Evolutionary conservation across 2,797 vertebrate species (phyloP), one percentile per base, ranked within the genome.

Genomic region (Rhincodon typus): DNA sequence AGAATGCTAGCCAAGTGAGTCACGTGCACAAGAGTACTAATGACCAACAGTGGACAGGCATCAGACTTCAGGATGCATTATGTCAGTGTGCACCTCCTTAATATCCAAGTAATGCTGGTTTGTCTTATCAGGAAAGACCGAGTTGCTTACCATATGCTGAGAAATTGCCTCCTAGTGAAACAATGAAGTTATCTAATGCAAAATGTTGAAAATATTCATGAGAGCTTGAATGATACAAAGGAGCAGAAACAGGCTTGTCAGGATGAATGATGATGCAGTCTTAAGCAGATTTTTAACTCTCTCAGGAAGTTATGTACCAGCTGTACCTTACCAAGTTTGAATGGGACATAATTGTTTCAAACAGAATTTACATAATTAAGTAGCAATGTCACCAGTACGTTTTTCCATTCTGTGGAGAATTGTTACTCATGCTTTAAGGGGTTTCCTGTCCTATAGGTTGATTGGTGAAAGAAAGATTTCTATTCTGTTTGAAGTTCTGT

Each of bases 11-110:
- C 94, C 19, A 13, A 95, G 4, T 25, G 27, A 77, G 19, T 50
- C 70, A 77, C 70, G 7, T 95, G 34, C 8, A 19, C 27, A 74
- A 62, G 70, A 50, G 1, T 95, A 21, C 42, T 53, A 50, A 70
- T 95, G 94, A 77, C 94, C n/a, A 30, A 67, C 34, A 69, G 90
- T 42, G n/a, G 90, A 42, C 94, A 46, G 69, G 34, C 69, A n/a
- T 74, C 42, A 34, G 69, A 77, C 57, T 50, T 53, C 12, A 77
- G 94, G 70, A 95, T 94, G 94, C 69, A 53, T 50, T 95, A 72
- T 77, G 30, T 95, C 94, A 95, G 27, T 57, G 30, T 93, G 90
- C 90, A 69, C 90, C 38, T 93, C 90, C 66, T 93, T 69, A 93
- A 93, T 38, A 42, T 67, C 90, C 38, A 42, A 67, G 62, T 67